phyloP scores from a whole-genome alignment of 1,140 invertebrate genomes.

The Thereuonema tuberculata region DNA sequence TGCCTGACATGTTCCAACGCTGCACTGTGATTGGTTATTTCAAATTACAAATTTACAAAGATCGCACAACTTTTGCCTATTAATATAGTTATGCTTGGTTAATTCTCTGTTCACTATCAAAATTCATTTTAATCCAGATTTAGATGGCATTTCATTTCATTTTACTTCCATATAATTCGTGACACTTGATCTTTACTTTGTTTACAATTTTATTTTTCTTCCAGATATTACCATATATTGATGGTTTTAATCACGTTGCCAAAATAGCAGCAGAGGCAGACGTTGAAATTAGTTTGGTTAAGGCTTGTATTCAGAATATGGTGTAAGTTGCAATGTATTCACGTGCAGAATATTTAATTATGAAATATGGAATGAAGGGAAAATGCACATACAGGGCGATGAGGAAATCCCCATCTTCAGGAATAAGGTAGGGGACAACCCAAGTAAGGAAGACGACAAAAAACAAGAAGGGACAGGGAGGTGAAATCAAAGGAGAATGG shows the following conservation, averaged over 20 bases:
- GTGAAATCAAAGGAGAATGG: neutral
- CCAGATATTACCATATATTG: slow-evolving; percentile 38
- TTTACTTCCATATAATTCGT: neutral
- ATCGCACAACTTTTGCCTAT: too few relatives aligned
- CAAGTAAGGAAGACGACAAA: neutral
- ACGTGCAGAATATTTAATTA: neutral
- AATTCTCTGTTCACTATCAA: too few relatives aligned
- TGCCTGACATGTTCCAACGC: too few relatives aligned
- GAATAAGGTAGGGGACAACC: too few relatives aligned
- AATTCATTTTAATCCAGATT: neutral
- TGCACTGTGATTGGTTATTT: too few relatives aligned
- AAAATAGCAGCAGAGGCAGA: slow-evolving; percentile 49
- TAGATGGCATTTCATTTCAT: neutral
- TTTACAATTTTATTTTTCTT: slow-evolving; percentile 35
- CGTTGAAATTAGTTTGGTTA: slow-evolving; percentile 85
- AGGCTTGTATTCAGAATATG: slow-evolving; percentile 86
- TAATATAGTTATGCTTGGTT: too few relatives aligned
- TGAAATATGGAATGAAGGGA: neutral
- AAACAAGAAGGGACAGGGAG: neutral
- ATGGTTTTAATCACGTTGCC: slow-evolving; percentile 38
- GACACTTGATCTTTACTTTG: neutral
- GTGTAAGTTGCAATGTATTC: slow-evolving; percentile 38
- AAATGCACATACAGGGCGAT: neutral
- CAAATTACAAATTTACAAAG: too few relatives aligned
- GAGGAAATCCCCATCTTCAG: too few relatives aligned